Percentiles rank a stretch among this genome's conserved stretches.
These are phyloP conservation scores for Garrulus glandarius DNA, from an alignment of 2,797 vertebrate genomes.

Conservation along the genomic window DNA sequence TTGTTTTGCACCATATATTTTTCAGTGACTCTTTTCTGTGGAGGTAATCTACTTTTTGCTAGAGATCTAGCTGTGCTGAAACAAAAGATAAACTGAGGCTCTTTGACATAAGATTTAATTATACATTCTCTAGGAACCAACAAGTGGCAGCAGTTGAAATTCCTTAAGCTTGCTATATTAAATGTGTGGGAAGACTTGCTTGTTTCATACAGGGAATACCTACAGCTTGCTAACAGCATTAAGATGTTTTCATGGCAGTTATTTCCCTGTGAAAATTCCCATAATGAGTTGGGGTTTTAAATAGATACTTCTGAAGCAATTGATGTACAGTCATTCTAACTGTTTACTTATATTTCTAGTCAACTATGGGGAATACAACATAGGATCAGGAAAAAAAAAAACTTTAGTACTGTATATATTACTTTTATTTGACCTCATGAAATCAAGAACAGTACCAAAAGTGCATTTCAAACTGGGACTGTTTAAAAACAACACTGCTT, in stretches of 20 bases:
- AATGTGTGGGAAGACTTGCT: background rate
- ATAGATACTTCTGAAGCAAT: background rate
- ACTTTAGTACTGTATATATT: background rate
- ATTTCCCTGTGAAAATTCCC: background rate
- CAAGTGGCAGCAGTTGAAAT: background rate
- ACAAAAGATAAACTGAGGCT: background rate
- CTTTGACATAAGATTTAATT: background rate
- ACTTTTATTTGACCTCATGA: background rate
- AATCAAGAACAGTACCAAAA: background rate
- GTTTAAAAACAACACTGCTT: background rate
- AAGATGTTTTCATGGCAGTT: background rate
- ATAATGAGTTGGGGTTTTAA: background rate
- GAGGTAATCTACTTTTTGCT: background rate
- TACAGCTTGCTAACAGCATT: background rate
- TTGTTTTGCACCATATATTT: background rate
- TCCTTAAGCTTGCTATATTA: background rate
- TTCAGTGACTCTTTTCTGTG: background rate
- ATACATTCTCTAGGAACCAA: background rate
- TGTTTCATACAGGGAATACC: background rate
- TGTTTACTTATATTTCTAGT: background rate
- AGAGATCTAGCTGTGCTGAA: background rate
- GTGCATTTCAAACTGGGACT: background rate
- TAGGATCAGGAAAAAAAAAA: background rate
- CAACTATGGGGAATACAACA: background rate
- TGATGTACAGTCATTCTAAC: background rate